These are phyloP conservation scores for Cyprinodon brontotheroides DNA, from an alignment of 2,113 vertebrate species.

Conservation along the genomic window DNA sequence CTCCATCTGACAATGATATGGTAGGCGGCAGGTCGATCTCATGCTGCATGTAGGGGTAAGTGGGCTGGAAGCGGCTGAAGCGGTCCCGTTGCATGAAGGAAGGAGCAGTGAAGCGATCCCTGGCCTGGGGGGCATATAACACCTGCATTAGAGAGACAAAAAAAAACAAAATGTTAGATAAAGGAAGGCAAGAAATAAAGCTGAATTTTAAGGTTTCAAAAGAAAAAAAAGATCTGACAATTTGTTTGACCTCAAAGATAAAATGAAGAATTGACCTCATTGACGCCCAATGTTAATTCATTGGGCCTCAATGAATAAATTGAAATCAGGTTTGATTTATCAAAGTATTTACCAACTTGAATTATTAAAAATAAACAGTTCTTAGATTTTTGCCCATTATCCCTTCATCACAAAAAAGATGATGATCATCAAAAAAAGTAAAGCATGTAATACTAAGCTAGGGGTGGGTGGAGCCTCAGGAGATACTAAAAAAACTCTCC, in stretches of 20 bases:
- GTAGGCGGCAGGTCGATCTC: conserved; percentile 97
- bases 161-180: background rate
- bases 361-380: no score
- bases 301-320: no score
- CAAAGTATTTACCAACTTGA: no score
- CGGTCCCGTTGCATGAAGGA: conserved; percentile 93
- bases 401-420: no score
- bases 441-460: no score
- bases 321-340: no score
- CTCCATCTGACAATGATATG: conserved; percentile 95
- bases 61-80: conserved; percentile 97
- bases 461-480: no score
- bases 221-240: background rate
- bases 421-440: no score
- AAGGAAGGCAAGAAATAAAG: background rate
- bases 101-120: conserved; percentile 89
- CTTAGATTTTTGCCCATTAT: no score
- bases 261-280: background rate
- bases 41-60: conserved; percentile 94
- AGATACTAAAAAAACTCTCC: no score
- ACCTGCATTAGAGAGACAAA: conserved; percentile 76
- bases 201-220: background rate
- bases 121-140: conserved; percentile 87
- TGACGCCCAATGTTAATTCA: no score
- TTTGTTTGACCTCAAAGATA: background rate